Percentiles rank a stretch among this genome's conserved stretches.
These are phyloP conservation scores for Heliconius melpomene DNA, from an alignment of 1,140 invertebrate species.

Conservation along the genomic window DNA sequence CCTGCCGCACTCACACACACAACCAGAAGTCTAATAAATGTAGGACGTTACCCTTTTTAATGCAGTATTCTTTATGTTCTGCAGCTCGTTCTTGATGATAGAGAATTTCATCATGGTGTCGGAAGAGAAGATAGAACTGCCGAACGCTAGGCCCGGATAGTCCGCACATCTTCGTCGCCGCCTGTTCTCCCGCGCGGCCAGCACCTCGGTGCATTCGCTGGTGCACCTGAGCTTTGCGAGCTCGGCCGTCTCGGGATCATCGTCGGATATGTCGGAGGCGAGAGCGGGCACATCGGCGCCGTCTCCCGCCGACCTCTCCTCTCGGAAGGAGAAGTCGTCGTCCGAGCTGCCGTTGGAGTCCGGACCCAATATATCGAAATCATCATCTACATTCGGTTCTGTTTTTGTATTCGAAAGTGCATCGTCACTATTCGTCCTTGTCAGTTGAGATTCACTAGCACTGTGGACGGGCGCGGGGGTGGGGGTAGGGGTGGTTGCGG, in stretches of 20 bases:
- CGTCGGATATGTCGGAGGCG: constrained; percentile 75
- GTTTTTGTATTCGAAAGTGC: constrained; percentile 78
- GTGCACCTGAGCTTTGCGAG: constrained; percentile 91
- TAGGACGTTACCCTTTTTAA: constrained; percentile 93
- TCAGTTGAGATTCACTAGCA: constrained; percentile 80
- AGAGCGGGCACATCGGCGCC: constrained; percentile 63
- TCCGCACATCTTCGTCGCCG: constrained; percentile 90
- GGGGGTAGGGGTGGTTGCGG: constrained; percentile 75
- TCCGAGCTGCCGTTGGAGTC: constrained; percentile 67
- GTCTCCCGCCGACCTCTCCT: constrained; percentile 72
- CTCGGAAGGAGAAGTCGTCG: constrained; percentile 73
- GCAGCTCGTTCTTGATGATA: constrained; percentile 97
- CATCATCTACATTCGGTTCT: constrained; percentile 73
- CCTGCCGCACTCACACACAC: constrained; percentile 56
- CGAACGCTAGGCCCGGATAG: constrained; percentile 95
- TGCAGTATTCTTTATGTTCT: constrained; percentile 98
- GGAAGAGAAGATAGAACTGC: constrained; percentile 95
- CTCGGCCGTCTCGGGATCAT: constrained; percentile 89
- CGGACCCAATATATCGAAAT: constrained; percentile 65
- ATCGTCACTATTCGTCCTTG: constrained; percentile 80
- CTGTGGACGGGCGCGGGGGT: constrained; percentile 76
- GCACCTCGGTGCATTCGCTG: constrained; percentile 92
- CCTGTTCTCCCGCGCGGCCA: constrained; percentile 91
- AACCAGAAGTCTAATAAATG: constrained; percentile 57
- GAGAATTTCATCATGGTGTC: constrained; percentile 99